Percentiles rank a stretch among this genome's conserved stretches.
phyloP scores from a whole-genome alignment of 2,888 invertebrate genomes.

The Morpho achilles region DNA sequence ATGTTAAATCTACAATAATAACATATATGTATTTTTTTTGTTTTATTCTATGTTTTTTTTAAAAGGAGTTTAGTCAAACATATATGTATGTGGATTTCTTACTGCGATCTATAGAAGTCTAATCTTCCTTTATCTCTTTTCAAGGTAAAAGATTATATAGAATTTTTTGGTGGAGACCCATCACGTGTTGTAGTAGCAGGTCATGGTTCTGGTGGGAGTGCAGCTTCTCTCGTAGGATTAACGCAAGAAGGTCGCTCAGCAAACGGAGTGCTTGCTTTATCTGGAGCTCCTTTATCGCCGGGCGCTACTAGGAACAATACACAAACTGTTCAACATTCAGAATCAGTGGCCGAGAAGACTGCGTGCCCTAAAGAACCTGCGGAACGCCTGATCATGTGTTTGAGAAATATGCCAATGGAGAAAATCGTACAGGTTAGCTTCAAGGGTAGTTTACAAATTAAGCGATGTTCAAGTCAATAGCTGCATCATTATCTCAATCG shows the following conservation, averaged over 20 bases:
- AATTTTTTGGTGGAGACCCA: slow-evolving; percentile 88
- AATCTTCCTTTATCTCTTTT: neutral
- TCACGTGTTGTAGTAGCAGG: slow-evolving; percentile 85
- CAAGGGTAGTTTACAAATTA: neutral
- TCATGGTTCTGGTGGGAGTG: slow-evolving; percentile 88
- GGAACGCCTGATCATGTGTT: slow-evolving; percentile 82
- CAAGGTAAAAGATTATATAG: slow-evolving; percentile 82
- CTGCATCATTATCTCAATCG: no score
- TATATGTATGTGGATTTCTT: no score
- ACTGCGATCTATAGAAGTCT: no score
- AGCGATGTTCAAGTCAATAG: no score
- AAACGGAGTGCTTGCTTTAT: slow-evolving; percentile 85
- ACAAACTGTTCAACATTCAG: slow-evolving; percentile 67
- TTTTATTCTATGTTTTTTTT: no score
- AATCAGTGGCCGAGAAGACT: slow-evolving; percentile 80
- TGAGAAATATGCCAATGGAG: slow-evolving; percentile 75
- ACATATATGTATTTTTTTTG: no score
- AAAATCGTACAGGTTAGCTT: slow-evolving; percentile 54
- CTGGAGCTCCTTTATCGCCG: slow-evolving; percentile 85
- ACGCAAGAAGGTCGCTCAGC: slow-evolving; percentile 82
- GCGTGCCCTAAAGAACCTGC: slow-evolving; percentile 80
- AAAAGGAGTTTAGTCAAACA: no score
- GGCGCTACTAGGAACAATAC: slow-evolving; percentile 84
- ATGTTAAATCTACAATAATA: no score
- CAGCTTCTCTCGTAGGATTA: slow-evolving; percentile 83